Evolutionary conservation across 2,113 vertebrate species (phyloP), one percentile per base, ranked within the genome.

Genomic region (Bufo bufo): DNA sequence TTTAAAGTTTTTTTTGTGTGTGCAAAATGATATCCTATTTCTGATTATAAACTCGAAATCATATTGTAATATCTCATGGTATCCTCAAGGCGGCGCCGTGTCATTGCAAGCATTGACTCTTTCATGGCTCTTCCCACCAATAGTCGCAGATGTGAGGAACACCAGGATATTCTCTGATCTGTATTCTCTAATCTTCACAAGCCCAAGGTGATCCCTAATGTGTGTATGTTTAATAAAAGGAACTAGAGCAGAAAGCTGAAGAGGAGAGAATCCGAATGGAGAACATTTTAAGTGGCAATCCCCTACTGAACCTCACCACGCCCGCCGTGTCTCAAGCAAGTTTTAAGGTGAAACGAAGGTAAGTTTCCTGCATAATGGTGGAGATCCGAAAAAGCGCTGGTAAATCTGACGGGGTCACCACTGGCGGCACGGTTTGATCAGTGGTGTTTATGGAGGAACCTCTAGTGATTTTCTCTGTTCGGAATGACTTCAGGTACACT

Each of bases 201-300:
- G 43, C 45, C 11, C 19, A 12, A 66, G 61, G 20, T 66, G 81
- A 49, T 19, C 45, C 11, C 19, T 66, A 82, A 82, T 61, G 11
- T 56, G 2, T 52, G 54, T 83, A 43, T 83, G 61, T 79, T 80
- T 65, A 56, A 47, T 78, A 47, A 87, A 90, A 99, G 97, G 98
- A 99, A 54, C 96, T 96, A 90, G 98, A 99, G 91, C 97, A 99
- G 90, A 99, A 99, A 89, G 97, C 98, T 0, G 98, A 99, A 91
- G 97, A 99, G 90, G 98, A 99, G 92, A 95, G 98, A 82, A 99
- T 99, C 91, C 95, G 98, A 17, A 99, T 99, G 97, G 98, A 99
- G 91, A 99, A 99, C 87, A 99, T 99, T 86, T 91, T 99, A 88
- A 99, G 98, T 74, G 98, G 98, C 17, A 99, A 99, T 91, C 98